Conservation (phyloP, 92 coral and sea anemone genomes). For the Anthopleura xanthogrammica region DNA sequence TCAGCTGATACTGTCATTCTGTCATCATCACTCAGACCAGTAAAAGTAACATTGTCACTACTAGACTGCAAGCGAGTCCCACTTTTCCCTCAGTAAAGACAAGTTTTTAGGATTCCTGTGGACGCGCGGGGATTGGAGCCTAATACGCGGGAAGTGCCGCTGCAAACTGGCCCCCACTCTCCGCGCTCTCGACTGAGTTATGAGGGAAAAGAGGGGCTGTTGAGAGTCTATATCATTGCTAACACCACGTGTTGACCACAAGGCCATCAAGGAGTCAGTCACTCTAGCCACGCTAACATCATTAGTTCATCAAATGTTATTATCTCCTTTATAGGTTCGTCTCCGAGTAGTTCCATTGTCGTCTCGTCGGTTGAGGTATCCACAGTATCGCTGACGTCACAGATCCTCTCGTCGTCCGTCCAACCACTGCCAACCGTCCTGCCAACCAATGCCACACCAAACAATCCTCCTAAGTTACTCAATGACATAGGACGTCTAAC, state of each 20-base stretch:
- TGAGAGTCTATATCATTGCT: too few species aligned
- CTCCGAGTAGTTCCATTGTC: slow-evolving; percentile 24
- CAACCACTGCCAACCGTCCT: slow-evolving; percentile 20
- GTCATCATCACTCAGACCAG: neutral
- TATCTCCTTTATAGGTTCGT: slow-evolving; percentile 43
- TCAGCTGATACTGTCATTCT: neutral
- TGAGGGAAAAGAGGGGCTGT: too few species aligned
- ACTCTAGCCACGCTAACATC: neutral
- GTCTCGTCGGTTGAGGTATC: slow-evolving; percentile 29
- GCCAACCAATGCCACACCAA: slow-evolving; percentile 56
- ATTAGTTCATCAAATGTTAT: neutral
- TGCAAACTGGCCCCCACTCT: too few species aligned
- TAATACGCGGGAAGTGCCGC: too few species aligned
- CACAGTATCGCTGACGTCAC: slow-evolving; percentile 19
- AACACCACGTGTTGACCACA: neutral
- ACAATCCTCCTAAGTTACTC: slow-evolving; percentile 51
- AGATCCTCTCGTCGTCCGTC: slow-evolving; percentile 30
- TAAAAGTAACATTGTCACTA: neutral
- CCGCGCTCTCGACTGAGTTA: too few species aligned
- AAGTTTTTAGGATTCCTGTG: too few species aligned
- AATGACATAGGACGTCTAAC: slow-evolving; percentile 79
- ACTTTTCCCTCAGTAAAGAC: too few species aligned
- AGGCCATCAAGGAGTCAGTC: neutral
- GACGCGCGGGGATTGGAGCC: too few species aligned
- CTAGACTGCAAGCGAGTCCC: too few species aligned